Base-by-base conservation (phyloP, 2,888 invertebrate genomes). In the Teleogryllus oceanicus region DNA sequence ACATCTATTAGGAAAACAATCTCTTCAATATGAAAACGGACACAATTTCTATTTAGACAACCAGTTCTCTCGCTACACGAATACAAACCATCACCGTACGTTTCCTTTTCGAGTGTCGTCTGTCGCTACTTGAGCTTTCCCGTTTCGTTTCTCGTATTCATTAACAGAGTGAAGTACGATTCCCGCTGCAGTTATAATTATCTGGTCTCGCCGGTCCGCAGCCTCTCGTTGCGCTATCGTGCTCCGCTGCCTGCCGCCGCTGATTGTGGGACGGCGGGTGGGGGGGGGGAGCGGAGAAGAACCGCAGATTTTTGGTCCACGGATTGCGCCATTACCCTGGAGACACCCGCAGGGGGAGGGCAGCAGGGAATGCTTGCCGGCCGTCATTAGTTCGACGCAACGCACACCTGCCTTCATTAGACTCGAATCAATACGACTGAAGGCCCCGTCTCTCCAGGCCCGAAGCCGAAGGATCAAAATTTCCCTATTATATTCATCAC, bases 341-440 rank as follows among this genome's bases (percentile, higher is more conserved):
- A 62, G 62, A 62, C 62, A 62, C 62, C 13, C 13, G 16, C 62
- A n/a, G 16, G 8, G 62, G n/a, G 62, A 62, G 62, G n/a, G 62
- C 13, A 10, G n/a, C 5, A 11, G n/a, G n/a, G 62, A n/a, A 18
- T 12, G 62, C 4, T 16, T 11, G 13, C 62, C n/a, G 62, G 62
- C 16, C 13, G 62, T 62, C 62, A 62, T 62, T 62, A 62, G 62
- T 62, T 8, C n/a, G 16, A 62, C 13, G n/a, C 16, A 62, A 62
- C n/a, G 62, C n/a, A n/a, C 62, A 62, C 62, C 62, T n/a, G 16
- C 62, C 62, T 62, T 62, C 62, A 62, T 62, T 62, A 62, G 62
- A 62, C n/a, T 62, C 62, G n/a, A 62, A 62, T 62, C 62, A 62
- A 62, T 62, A 62, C n/a, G 62, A 37, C 62, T 62, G 62, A 62